These are phyloP conservation scores for Aegotheles bennettii DNA, from an alignment of 2,113 vertebrate species.

Conservation along the genomic window DNA sequence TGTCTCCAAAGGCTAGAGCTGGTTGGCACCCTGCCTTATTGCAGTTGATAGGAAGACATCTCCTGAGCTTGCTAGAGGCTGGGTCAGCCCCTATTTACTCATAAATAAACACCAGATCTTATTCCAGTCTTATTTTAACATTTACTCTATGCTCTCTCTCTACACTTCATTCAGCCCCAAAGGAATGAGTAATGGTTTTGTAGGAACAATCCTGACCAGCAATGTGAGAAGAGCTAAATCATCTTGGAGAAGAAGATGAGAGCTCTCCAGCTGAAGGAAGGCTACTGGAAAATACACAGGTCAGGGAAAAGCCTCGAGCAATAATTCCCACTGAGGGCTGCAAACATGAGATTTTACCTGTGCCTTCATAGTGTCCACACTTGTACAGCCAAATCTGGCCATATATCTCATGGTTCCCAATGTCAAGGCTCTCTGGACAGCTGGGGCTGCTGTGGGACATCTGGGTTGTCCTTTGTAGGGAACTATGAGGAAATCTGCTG, in stretches of 20 bases:
- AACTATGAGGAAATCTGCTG: neutral
- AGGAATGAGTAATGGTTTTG: neutral
- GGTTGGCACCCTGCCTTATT: neutral
- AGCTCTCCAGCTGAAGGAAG: neutral
- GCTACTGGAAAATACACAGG: neutral
- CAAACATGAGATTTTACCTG: neutral
- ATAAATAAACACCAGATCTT: neutral
- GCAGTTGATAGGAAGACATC: neutral
- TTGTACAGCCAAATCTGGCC: neutral
- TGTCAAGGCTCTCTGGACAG: neutral
- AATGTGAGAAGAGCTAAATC: neutral
- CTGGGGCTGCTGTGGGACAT: neutral
- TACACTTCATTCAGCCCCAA: neutral
- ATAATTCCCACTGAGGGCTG: rapidly evolving
- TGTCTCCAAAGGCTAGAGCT: neutral
- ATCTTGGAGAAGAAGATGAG: neutral
- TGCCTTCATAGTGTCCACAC: neutral
- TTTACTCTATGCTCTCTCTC: neutral
- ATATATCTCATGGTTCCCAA: rapidly evolving
- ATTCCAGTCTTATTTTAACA: neutral
- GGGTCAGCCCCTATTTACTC: neutral
- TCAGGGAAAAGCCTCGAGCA: rapidly evolving
- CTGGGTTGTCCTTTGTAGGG: neutral
- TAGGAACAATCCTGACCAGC: neutral
- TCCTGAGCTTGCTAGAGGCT: neutral